A percentile compares a stretch with the other conserved stretches of the same genome.
Evolutionary conservation across 64 coral and sea anemone genomes (phyloP).

Genomic region (Trachythela sp.): DNA sequence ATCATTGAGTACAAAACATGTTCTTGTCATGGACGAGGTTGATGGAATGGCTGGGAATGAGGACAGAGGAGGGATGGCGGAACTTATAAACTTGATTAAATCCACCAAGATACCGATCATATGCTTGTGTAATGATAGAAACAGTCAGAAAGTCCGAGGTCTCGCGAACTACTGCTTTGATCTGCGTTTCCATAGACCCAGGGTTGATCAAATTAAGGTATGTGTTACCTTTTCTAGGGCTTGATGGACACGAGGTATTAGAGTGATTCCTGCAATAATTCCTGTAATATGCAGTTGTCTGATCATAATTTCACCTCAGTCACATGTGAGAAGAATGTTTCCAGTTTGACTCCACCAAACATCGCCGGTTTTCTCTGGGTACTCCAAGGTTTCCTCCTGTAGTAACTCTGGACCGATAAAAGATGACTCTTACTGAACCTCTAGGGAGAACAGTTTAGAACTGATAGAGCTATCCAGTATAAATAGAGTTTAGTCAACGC

Average conservation of each 20-base stretch:
- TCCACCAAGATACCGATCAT: conserved; percentile 86
- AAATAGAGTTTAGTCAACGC: too few relatives aligned
- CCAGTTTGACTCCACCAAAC: too few relatives aligned
- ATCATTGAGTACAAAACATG: conserved; percentile 59
- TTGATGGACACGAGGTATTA: too few relatives aligned
- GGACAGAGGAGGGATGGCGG: conserved; percentile 90
- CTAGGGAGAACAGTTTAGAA: too few relatives aligned
- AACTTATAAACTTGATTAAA: conserved; percentile 86
- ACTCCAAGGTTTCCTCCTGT: too few relatives aligned
- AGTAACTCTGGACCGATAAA: too few relatives aligned
- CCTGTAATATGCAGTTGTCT: too few relatives aligned
- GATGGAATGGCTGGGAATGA: conserved; percentile 99
- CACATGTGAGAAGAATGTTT: too few relatives aligned
- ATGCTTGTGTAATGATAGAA: conserved; percentile 96
- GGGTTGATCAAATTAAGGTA: conserved; percentile 96
- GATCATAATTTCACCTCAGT: too few relatives aligned
- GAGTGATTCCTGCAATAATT: too few relatives aligned
- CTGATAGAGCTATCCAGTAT: neutral
- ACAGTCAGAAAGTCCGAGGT: conserved; percentile 93
- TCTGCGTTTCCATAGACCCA: conserved; percentile 81
- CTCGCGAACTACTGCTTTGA: conserved; percentile 95
- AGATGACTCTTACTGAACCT: too few relatives aligned
- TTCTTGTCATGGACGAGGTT: conserved; percentile 96
- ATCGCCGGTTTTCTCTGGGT: too few relatives aligned
- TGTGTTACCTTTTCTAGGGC: neutral